Base-by-base conservation (phyloP, 2,797 vertebrate genomes). In the Phataginus tetradactyla region DNA sequence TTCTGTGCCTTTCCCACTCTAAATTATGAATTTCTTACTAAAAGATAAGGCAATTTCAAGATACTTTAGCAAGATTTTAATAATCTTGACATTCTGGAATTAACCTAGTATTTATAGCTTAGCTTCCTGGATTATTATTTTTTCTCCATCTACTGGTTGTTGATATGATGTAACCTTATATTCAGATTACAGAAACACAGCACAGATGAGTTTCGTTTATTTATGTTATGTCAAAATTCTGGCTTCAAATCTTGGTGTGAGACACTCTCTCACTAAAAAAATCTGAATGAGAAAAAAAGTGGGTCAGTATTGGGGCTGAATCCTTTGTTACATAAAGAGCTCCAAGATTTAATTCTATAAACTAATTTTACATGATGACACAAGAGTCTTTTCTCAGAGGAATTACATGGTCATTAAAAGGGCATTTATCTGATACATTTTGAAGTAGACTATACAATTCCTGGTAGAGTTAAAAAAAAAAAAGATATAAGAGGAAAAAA, bases 71-170 rank as follows among this genome's bases (percentile, higher is more conserved):
- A 98, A 96, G 98, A 97, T 96, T 97, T 96, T 88, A 83, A 98
- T 97, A 98, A 97, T 97, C 96, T 93, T 91, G 61, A 97, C 95
- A 94, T 97, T 98, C 51, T 96, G 90, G 97, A 98, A 98, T 98
- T 98, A 98, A 97, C 95, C 66, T 97, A 96, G 96, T 97, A 98
- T 98, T 97, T 98, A 97, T 96, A 98, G 94, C 89, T 93, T 96
- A 96, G 93, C 95, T 98, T 98, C 96, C 93, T n/a, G 79, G 94
- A 90, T 61, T 78, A 12, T 95, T 97, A 87, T 78, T 86, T 83
- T 86, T 79, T 68, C 92, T 96, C 92, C 94, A 97, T 96, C 96
- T 98, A 97, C 81, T 97, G 88, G 92, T 37, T 98, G 90, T 97
- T 98, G 97, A 98, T 97, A 97, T 10, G 75, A 34, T 75, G 29